Percentiles rank a stretch among this genome's conserved stretches.
Evolutionary conservation across 1,140 invertebrate genomes (phyloP).

Genomic region (Notospermus geniculatus): DNA sequence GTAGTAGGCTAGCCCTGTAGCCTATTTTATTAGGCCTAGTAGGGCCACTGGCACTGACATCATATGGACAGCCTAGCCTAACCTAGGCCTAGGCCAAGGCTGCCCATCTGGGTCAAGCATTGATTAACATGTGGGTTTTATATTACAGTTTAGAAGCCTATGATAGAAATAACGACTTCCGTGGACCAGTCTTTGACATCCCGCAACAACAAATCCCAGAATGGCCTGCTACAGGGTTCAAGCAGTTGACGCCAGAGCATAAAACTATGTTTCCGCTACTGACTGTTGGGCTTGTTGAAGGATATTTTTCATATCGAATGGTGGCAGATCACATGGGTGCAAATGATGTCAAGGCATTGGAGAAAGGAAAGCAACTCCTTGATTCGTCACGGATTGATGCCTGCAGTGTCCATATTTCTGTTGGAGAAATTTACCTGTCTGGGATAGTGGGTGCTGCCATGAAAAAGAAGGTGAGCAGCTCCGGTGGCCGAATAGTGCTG

Average conservation of each 20-base stretch:
- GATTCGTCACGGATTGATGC: not conserved
- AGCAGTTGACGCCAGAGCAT: not conserved
- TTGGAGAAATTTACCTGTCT: not conserved
- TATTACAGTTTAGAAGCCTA: not conserved
- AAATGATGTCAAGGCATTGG: conserved; percentile 11
- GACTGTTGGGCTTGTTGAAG: not conserved
- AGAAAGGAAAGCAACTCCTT: not conserved
- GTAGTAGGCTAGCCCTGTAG: too few species aligned
- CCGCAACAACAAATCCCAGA: not conserved
- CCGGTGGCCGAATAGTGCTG: not conserved
- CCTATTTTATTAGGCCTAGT: too few species aligned
- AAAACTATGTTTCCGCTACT: not conserved
- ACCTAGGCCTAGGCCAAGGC: too few species aligned
- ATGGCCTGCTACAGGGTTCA: conserved; percentile 6
- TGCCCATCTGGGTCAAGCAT: too few species aligned
- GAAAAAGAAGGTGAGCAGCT: not conserved
- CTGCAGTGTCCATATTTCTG: not conserved
- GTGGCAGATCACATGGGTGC: not conserved
- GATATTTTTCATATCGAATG: not conserved
- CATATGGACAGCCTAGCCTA: not conserved
- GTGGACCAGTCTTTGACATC: not conserved
- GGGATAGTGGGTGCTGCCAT: too few species aligned
- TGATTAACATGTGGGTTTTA: not conserved
- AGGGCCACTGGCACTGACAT: not conserved
- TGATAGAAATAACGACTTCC: not conserved